phyloP scores from a whole-genome alignment of 2,113 vertebrate species.

The Ictalurus furcatus region DNA sequence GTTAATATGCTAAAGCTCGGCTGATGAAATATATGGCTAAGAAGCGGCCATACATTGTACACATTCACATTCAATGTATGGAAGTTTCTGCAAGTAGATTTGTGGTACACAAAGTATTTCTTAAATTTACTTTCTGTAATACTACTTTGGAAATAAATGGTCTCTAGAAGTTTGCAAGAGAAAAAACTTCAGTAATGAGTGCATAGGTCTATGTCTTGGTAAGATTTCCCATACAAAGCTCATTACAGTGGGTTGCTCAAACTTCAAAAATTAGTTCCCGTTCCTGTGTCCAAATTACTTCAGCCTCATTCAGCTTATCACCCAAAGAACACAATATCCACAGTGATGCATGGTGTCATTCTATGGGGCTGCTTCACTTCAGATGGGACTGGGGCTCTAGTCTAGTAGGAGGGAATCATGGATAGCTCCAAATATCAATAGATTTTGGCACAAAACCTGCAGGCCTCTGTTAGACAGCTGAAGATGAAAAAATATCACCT shows the following conservation, averaged over 20 bases:
- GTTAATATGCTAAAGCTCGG: background rate
- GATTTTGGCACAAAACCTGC: background rate
- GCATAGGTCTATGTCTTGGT: background rate
- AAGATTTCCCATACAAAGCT: conserved; percentile 24
- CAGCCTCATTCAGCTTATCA: conserved; percentile 14
- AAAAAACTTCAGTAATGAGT: conserved; percentile 19
- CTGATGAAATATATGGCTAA: background rate
- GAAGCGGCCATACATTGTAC: background rate
- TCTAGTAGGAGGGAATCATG: background rate
- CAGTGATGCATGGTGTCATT: background rate
- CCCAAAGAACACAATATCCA: background rate
- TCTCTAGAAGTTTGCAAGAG: background rate
- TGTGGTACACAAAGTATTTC: background rate
- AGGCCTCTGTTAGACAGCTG: background rate
- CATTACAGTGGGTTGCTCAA: conserved; percentile 35
- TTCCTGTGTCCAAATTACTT: conserved; percentile 25
- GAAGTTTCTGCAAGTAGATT: background rate
- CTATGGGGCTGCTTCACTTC: background rate
- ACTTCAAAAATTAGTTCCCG: conserved; percentile 8
- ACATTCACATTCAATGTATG: background rate
- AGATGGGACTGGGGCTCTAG: background rate
- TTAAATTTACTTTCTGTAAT: background rate
- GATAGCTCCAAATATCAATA: background rate
- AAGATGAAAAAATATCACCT: background rate
- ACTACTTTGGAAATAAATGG: background rate